phyloP scores from a whole-genome alignment of 1,140 invertebrate species.

The Tribolium madens region DNA sequence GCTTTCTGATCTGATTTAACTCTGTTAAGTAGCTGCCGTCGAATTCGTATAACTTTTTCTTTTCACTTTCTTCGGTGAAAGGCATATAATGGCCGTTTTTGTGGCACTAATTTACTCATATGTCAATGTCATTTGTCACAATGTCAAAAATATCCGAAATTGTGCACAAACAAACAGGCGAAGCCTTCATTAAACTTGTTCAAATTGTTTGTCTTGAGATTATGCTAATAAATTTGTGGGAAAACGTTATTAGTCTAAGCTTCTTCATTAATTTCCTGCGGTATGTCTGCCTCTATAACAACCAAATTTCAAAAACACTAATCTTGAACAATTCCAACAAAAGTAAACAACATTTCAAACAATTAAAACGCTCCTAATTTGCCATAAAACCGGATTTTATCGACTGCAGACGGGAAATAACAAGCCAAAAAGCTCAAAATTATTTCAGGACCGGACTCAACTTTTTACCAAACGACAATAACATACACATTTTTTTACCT shows the following conservation, averaged over 20 bases:
- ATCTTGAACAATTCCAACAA: not conserved
- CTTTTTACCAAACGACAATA: too few relatives aligned
- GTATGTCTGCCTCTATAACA: not conserved
- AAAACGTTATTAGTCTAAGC: conserved; percentile 25
- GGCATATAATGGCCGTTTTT: too few relatives aligned
- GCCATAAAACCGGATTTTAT: not conserved
- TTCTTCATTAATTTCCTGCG: conserved; percentile 28
- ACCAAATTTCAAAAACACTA: not conserved
- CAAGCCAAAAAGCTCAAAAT: too few relatives aligned
- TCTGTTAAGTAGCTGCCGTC: conserved; percentile 8
- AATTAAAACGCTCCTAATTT: not conserved
- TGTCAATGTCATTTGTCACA: not conserved
- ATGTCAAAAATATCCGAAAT: conserved; percentile 5
- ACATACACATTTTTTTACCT: too few relatives aligned
- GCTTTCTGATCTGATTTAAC: conserved; percentile 5
- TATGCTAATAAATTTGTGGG: conserved; percentile 29
- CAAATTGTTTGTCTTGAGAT: conserved; percentile 24
- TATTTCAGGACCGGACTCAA: too few relatives aligned
- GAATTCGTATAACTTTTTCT: conserved; percentile 13
- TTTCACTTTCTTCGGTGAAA: not conserved
- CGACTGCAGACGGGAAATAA: too few relatives aligned
- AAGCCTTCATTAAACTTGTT: conserved; percentile 16
- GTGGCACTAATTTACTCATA: too few relatives aligned
- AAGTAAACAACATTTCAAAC: not conserved
- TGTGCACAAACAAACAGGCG: not conserved